These are phyloP conservation scores for Temnothorax nylanderi DNA, from an alignment of 1,140 invertebrate genomes.

Conservation along the genomic window DNA sequence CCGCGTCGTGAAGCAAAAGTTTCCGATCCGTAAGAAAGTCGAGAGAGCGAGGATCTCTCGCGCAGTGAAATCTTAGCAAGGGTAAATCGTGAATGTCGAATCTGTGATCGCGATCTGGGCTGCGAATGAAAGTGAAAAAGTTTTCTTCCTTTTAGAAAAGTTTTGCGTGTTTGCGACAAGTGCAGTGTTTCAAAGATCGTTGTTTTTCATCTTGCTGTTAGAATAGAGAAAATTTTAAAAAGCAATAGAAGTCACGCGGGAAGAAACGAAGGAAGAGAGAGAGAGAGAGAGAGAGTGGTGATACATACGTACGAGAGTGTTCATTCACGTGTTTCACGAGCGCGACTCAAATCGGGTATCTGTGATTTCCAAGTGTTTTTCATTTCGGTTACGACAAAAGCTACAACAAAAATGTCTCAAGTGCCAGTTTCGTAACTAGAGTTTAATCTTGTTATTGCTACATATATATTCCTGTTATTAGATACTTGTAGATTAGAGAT, in stretches of 20 bases:
- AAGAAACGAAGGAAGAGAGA: neutral
- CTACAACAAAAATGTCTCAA: conserved; percentile 54
- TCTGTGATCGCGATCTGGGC: conserved; percentile 66
- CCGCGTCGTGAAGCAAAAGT: conserved; percentile 9
- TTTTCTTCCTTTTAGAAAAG: conserved; percentile 6
- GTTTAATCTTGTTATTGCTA: conserved; percentile 35
- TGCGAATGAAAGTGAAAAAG: conserved; percentile 59
- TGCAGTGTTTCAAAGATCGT: conserved; percentile 62
- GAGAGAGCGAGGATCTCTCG: neutral
- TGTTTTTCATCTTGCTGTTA: neutral
- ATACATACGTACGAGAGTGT: conserved; percentile 57
- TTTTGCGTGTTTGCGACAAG: conserved; percentile 45
- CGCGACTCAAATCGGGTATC: conserved; percentile 61
- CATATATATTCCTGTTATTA: conserved; percentile 44
- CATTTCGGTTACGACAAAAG: conserved; percentile 50
- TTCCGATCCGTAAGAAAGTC: neutral
- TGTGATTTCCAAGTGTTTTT: conserved; percentile 74
- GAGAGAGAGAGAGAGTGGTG: conserved; percentile 43
- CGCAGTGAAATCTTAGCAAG: conserved; percentile 40
- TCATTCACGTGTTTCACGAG: conserved; percentile 60
- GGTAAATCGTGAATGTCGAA: conserved; percentile 39
- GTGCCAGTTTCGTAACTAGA: conserved; percentile 70
- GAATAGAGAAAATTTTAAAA: conserved; percentile 9
- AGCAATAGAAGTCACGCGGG: neutral
- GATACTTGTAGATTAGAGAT: conserved; percentile 14